A percentile compares a stretch with the other conserved stretches of the same genome.
Conservation (phyloP, 1,140 invertebrate species). For the Bombus polaris region DNA sequence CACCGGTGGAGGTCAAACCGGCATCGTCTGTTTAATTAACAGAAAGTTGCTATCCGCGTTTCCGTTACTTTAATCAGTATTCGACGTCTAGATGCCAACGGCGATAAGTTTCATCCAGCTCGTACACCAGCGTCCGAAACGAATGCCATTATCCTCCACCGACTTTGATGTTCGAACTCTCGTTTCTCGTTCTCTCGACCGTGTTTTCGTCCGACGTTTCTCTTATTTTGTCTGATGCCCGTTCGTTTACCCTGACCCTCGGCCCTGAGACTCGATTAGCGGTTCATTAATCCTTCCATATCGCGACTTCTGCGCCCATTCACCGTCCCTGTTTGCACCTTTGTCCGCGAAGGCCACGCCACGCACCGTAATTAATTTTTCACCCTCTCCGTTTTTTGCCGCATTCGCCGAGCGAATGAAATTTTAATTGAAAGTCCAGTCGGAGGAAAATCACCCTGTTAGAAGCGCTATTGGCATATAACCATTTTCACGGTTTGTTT, state of each 20-base stretch:
- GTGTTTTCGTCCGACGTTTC: neutral
- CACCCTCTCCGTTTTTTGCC: neutral
- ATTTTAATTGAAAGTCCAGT: slow-evolving; percentile 22
- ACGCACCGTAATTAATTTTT: slow-evolving; percentile 24
- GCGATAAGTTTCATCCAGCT: neutral
- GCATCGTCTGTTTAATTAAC: slow-evolving; percentile 9
- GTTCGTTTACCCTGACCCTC: slow-evolving; percentile 10
- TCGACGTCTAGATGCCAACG: neutral
- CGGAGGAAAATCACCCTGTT: neutral
- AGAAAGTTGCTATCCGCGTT: neutral
- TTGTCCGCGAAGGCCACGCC: neutral
- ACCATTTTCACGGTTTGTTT: neutral
- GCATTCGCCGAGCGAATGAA: neutral
- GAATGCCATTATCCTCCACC: neutral
- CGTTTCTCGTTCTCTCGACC: neutral
- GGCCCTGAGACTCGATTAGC: slow-evolving; percentile 4
- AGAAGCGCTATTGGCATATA: neutral
- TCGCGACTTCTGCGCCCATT: slow-evolving; percentile 15
- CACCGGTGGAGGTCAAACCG: neutral
- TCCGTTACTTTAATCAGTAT: slow-evolving; percentile 1
- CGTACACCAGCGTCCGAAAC: neutral
- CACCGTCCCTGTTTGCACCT: slow-evolving; percentile 1
- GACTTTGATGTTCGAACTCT: neutral
- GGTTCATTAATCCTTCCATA: slow-evolving; percentile 35
- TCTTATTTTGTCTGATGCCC: slow-evolving; percentile 1